Percentiles rank a stretch among this genome's conserved stretches.
Evolutionary conservation across 2,797 vertebrate genomes (phyloP).

Genomic region (Tamandua tetradactyla): DNA sequence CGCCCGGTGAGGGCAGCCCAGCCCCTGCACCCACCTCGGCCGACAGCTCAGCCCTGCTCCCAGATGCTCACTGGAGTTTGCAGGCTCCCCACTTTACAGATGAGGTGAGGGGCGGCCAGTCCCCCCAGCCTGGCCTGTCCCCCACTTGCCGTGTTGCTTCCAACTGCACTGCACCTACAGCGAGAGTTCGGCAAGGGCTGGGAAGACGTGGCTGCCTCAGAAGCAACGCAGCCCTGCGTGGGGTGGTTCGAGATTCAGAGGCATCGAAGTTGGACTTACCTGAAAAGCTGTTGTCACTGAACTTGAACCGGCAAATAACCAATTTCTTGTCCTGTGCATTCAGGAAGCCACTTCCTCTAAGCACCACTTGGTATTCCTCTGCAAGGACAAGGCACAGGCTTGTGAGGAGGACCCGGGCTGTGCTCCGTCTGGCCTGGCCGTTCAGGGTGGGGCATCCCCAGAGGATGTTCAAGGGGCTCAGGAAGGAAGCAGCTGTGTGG

Average conservation of each 20-base stretch:
- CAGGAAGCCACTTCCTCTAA: constrained; percentile 94
- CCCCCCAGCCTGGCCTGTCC: neutral
- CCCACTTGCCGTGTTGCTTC: neutral
- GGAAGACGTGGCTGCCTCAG: neutral
- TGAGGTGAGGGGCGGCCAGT: neutral
- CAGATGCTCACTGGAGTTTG: no score
- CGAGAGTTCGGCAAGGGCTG: neutral
- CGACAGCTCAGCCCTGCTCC: no score
- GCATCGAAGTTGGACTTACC: constrained; percentile 80
- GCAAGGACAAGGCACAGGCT: constrained; percentile 68
- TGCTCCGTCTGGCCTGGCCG: neutral
- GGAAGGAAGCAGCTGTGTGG: neutral
- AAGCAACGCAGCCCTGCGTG: neutral
- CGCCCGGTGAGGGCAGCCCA: no score
- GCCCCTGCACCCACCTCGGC: no score
- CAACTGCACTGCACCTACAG: rapidly evolving
- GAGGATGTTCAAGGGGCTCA: neutral
- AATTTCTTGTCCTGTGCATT: constrained; percentile 90
- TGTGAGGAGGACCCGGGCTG: neutral
- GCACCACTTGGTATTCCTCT: constrained; percentile 93
- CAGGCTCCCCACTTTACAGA: neutral
- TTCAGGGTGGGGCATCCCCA: neutral
- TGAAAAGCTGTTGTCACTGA: constrained; percentile 89
- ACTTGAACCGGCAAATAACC: constrained; percentile 95
- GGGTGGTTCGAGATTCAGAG: no score